Evolutionary conservation across 1,140 invertebrate genomes (phyloP).

Genomic region (Magallana gigas): DNA sequence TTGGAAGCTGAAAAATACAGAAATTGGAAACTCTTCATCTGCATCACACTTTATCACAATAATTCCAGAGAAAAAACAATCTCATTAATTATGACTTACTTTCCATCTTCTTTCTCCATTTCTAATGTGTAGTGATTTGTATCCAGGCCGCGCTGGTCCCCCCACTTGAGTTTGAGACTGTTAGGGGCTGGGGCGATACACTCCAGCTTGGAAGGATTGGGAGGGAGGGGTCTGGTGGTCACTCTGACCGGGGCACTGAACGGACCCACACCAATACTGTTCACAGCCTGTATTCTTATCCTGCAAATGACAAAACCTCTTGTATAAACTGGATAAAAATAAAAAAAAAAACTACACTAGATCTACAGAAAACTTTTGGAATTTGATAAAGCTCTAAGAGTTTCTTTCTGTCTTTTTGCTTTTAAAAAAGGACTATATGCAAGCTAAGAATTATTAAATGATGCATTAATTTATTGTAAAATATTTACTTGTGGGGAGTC

Average conservation of each 20-base stretch:
- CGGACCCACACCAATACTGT: constrained; percentile 88
- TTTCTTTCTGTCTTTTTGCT: no score
- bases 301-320: constrained; percentile 49
- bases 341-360: no score
- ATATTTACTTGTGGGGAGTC: constrained; percentile 82
- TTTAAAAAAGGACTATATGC: not conserved
- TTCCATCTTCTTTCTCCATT: constrained; percentile 77
- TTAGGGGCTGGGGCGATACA: constrained; percentile 87
- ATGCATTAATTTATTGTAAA: not conserved
- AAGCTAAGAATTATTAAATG: not conserved
- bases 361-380: not conserved
- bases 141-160: constrained; percentile 84
- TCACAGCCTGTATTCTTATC: constrained; percentile 83
- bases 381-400: no score
- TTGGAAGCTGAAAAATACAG: constrained; percentile 82
- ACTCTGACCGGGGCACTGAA: constrained; percentile 87
- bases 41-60: not conserved
- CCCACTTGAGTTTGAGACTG: constrained; percentile 92
- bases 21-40: not conserved
- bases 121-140: constrained; percentile 88
- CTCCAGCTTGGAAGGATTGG: constrained; percentile 86
- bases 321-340: no score
- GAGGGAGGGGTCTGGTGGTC: constrained; percentile 87
- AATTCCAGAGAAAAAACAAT: no score
- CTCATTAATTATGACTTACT: constrained; percentile 61